Evolutionary conservation across 1,140 invertebrate species (phyloP), one percentile per base, ranked within the genome.

Genomic region (Heliconius himera): DNA sequence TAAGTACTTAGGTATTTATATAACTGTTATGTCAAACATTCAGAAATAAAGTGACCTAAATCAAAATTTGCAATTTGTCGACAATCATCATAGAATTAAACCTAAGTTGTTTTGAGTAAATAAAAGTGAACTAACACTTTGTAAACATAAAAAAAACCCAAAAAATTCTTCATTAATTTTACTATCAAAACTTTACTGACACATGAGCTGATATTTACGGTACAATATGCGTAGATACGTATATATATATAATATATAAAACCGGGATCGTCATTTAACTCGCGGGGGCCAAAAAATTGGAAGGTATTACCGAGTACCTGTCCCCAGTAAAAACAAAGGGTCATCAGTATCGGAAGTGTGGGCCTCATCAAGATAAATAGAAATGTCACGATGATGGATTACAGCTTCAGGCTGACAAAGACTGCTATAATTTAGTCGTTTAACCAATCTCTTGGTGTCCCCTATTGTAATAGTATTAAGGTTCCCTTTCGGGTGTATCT

Each of bases 351-450:
- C 87, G 89, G 88, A 91, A 92, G 89, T 89, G 88, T 87, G 85
- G 82, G 88, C 84, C 89, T 94, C 89, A 93, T 93, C 91, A 92
- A 90, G 91, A 94, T 94, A 94, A 94, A 94, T 94, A 92, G 91
- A 94, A 91, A 92, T 85, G 92, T 93, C 92, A 92, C 87, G 81
- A 93, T 94, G 92, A 94, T 94, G 89, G 91, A 94, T 94, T 89
- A 90, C 87, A 82, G 83, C 87, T 88, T 86, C 82, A 85, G 84
- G 87, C 85, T 73, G 73, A 80, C 83, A 88, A 84, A 84, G 79
- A 81, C 83, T 86, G 81, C 83, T 82, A 84, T 86, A 84, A 88
- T 87, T 90, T 87, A 79, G 83, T 79, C 84, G 82, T 83, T 82
- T 85, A 83, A 85, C 79, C 80, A 76, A 80, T 38, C 22, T 38